phyloP scores from a whole-genome alignment of 2,113 vertebrate genomes.

The Chlamydotis undulata region DNA sequence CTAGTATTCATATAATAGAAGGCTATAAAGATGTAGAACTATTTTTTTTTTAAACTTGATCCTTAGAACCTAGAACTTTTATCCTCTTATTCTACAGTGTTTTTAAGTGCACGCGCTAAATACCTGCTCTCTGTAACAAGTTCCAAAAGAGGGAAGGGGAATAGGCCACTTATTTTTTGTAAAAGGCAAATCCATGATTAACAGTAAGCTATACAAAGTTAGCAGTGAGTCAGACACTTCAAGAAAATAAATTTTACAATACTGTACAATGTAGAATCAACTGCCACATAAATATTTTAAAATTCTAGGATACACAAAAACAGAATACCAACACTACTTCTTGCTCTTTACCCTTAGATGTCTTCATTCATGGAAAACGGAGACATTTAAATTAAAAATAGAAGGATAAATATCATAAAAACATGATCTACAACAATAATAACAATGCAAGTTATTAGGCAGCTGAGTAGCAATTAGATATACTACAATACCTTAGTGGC shows the following conservation, averaged over 20 bases:
- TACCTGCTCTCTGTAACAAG: background rate
- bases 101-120: background rate
- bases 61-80: background rate
- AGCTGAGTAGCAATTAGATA: background rate
- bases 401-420: constrained; percentile 19
- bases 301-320: background rate
- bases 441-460: background rate
- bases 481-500: background rate
- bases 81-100: background rate
- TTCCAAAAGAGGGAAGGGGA: background rate
- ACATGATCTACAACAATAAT: constrained; percentile 32
- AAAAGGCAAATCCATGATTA: background rate
- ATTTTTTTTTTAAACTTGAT: background rate
- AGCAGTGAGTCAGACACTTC: background rate
- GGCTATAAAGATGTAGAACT: background rate
- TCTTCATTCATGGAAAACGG: background rate
- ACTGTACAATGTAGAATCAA: background rate
- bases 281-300: background rate
- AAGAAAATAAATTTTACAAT: background rate
- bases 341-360: background rate
- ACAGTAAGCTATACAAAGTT: background rate
- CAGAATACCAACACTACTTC: background rate
- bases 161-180: background rate
- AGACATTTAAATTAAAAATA: background rate
- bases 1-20: background rate